phyloP scores from a whole-genome alignment of 2,888 invertebrate genomes.

The Callinectes sapidus region DNA sequence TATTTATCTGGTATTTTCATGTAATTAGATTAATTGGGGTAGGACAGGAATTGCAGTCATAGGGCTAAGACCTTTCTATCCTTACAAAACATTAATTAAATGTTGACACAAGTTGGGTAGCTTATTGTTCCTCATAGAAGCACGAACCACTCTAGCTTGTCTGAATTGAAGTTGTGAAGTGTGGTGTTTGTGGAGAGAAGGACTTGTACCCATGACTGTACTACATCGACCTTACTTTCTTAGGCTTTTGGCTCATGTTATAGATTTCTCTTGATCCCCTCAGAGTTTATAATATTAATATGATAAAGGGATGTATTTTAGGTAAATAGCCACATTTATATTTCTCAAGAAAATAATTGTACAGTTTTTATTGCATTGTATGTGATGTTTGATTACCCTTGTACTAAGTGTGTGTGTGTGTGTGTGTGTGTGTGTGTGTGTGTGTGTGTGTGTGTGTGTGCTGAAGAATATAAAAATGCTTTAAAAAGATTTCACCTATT shows the following conservation, averaged over 20 bases:
- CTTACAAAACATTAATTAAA: not conserved
- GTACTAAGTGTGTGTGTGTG: not conserved
- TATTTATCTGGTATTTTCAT: not conserved
- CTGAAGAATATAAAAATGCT: too few relatives aligned
- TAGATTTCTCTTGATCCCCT: slow-evolving; percentile 52
- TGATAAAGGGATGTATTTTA: slow-evolving; percentile 67
- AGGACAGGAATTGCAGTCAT: not conserved
- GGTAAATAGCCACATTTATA: slow-evolving; percentile 69
- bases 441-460: not conserved
- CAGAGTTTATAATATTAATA: slow-evolving; percentile 42
- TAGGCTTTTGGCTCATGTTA: slow-evolving; percentile 27
- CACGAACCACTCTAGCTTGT: not conserved
- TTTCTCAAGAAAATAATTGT: slow-evolving; percentile 68
- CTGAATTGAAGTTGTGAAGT: not conserved
- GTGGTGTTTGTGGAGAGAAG: not conserved
- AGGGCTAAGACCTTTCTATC: not conserved
- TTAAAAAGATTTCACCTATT: too few relatives aligned
- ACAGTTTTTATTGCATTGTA: slow-evolving; percentile 70
- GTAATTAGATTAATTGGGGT: not conserved
- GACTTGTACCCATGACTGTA: not conserved
- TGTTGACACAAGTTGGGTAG: not conserved
- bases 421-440: not conserved
- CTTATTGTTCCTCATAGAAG: not conserved
- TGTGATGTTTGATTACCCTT: slow-evolving; percentile 28
- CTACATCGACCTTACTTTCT: slow-evolving; percentile 22